These are phyloP conservation scores for Sapayoa aenigma DNA, from an alignment of 2,113 vertebrate genomes.

Conservation along the genomic window DNA sequence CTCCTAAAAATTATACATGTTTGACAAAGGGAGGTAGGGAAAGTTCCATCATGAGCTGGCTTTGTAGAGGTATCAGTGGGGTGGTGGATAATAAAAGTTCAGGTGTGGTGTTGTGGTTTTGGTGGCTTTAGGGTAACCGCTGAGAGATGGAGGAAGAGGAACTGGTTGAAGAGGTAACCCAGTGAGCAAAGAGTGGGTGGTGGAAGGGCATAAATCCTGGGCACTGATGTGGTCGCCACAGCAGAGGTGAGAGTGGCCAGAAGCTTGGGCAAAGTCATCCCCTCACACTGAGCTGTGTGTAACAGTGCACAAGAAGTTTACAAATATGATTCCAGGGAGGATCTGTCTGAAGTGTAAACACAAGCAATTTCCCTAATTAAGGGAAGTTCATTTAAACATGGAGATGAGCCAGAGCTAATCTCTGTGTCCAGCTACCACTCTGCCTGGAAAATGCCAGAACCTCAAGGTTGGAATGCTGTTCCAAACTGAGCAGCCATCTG, in stretches of 20 bases:
- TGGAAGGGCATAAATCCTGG: neutral
- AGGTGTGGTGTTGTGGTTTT: neutral
- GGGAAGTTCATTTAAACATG: constrained; percentile 17
- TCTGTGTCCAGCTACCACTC: neutral
- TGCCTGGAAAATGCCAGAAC: neutral
- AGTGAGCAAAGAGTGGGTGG: neutral
- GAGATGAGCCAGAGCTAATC: neutral
- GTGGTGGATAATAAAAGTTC: neutral
- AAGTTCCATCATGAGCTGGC: neutral
- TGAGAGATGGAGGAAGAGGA: neutral
- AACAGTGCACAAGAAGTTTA: neutral
- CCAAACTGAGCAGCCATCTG: neutral
- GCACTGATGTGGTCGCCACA: neutral
- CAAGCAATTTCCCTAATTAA: neutral
- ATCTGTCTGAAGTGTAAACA: neutral
- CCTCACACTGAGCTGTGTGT: neutral
- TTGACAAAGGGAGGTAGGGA: neutral
- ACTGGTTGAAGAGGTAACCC: neutral
- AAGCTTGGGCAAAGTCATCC: neutral
- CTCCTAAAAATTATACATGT: neutral
- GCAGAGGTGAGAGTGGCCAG: neutral
- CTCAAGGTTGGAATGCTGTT: neutral
- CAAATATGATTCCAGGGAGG: neutral
- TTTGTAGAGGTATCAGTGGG: neutral
- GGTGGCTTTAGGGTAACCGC: neutral